Base-by-base conservation (phyloP, 2,888 invertebrate species). In the Drosophila recens region DNA sequence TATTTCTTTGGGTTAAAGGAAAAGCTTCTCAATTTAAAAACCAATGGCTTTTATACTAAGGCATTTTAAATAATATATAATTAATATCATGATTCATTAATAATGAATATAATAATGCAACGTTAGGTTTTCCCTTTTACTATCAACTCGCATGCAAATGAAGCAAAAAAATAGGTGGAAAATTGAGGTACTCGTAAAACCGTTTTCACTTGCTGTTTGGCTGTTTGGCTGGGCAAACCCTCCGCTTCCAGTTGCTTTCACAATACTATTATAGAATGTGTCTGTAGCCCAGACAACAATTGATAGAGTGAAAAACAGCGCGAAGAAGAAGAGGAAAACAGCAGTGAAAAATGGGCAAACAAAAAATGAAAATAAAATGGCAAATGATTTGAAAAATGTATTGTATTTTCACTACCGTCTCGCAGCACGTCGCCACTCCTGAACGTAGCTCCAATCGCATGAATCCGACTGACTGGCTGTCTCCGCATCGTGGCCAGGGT, bases 401-500 rank as follows among this genome's bases (percentile, higher is more conserved):
- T 30, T 30, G 30, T 71, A 63, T 84, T 87, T 83, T 80, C 77
- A 82, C 78, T 82, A 84, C 84, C 84, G 90, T 84, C 83, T 75
- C 45, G 86, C 84, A 20, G 86, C 84, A 40, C 84, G 82, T 89
- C 96, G 94, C 96, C 96, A 96, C 89, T 95, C 95, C 91, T 96
- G 96, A 53, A 96, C 95, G 90, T 95, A 96, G 90, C 96, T 95
- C 96, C 96, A 96, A 90, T 96, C 96, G 73, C 95, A 95, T 75
- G 94, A 93, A 85, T 93, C 94, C 72, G 92, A 93, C 70, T 66
- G 91, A 92, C 80, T 80, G 63, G 75, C 84, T 51, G 86, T 90
- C 87, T 86, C 89, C 40, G 87, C 85, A 87, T 84, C 88, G 88
- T 84, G 93, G 93, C 70, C 93, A 93, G 69, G 93, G 92, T 87